Base-by-base conservation (phyloP, 2,888 invertebrate species). In the Drosophila monieri region DNA sequence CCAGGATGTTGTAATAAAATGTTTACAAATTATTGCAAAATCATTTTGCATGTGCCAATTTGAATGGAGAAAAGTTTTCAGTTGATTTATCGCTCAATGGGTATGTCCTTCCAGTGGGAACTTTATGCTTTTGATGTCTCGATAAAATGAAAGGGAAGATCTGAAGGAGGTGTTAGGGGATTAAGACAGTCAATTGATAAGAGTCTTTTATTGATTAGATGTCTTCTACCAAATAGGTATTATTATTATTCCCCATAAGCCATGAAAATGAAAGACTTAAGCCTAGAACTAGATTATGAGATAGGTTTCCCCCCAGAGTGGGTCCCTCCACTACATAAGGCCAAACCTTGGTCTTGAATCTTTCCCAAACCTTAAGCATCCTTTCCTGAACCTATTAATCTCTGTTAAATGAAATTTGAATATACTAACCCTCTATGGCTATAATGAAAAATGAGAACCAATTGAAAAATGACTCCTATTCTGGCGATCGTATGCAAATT, bases 1-100 rank as follows among this genome's bases (percentile, higher is more conserved):
- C 41, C 23, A 2, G 49, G 14, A 35, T 55, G 59, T 73, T 79
- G 76, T 57, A 86, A 85, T 80, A 83, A 83, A 85, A 78, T 86
- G 81, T 85, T 85, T 81, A 86, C 87, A 85, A 85, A 85, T 85
- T 86, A 79, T 53, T 47, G 78, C 77, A 81, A 85, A 86, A 86
- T 80, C 62, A 76, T 80, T 86, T 84, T 86, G 76, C 79, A 77
- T 76, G 69, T 59, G 68, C 76, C 27, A 71, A 76, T 53, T 61
- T 30, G 62, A 32, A 37, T 48, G 55, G 35, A 27, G 62, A 52
- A 51, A 39, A 52, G 44, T 39, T 52, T 21, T 56, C 54, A 56
- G 37, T 56, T 64, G 64, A 81, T 81, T 81, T 81, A 80, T 80
- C 66, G 53, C 62, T 39, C 64, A 46, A 62, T 39, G 46, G 27